These are phyloP conservation scores for Sarcophilus harrisii DNA, from an alignment of 2,797 vertebrate genomes.

Conservation along the genomic window DNA sequence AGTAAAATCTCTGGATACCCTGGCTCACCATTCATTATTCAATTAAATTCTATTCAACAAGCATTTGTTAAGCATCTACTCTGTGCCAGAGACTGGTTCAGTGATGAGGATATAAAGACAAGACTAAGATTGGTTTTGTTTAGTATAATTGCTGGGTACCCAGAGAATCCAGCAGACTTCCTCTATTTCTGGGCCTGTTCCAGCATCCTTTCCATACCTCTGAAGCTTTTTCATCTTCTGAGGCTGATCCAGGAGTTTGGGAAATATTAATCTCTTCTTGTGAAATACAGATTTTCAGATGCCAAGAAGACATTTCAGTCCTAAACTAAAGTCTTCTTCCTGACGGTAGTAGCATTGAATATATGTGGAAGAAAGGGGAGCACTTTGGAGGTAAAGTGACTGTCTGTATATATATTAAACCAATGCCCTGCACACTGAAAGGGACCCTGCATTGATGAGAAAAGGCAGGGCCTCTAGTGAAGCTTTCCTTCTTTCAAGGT, in stretches of 20 bases:
- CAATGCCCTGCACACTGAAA: constrained; percentile 6
- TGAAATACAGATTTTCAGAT: constrained; percentile 13
- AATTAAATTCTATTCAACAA: not conserved
- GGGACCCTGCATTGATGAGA: not conserved
- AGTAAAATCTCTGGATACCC: not conserved
- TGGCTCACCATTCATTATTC: not conserved
- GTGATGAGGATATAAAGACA: not conserved
- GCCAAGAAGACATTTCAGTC: not conserved
- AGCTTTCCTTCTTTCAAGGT: constrained; percentile 25
- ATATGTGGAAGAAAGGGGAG: constrained; percentile 1
- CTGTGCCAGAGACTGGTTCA: not conserved
- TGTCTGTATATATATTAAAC: not conserved
- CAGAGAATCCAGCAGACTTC: not conserved
- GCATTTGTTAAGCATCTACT: not conserved
- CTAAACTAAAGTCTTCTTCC: not conserved
- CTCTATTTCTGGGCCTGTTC: not conserved
- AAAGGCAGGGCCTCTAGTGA: constrained; percentile 17
- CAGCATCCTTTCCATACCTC: not conserved
- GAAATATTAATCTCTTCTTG: not conserved
- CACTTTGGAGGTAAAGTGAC: not conserved
- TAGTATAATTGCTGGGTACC: not conserved
- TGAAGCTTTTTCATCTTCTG: constrained; percentile 11
- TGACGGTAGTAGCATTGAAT: constrained; percentile 10
- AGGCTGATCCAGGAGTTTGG: not conserved
- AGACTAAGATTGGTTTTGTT: not conserved